A percentile compares a stretch with the other conserved stretches of the same genome.
Conservation (phyloP, 2,888 invertebrate genomes). For the Sinodicranocentrus sp. region DNA sequence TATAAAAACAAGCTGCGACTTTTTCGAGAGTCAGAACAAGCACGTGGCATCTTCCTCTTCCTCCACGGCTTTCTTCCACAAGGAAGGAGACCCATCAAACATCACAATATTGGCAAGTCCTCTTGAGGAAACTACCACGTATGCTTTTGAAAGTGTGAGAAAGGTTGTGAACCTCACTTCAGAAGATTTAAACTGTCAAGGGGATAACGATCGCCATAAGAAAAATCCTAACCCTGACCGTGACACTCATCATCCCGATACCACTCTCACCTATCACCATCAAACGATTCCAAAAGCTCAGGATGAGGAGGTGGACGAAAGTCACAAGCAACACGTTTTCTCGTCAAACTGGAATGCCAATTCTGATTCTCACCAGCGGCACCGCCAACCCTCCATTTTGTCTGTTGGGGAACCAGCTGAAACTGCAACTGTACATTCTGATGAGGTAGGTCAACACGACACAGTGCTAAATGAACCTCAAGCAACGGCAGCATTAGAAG, state of each 20-base stretch:
- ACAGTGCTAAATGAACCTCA: conserved; percentile 45
- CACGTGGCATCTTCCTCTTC: conserved; percentile 27
- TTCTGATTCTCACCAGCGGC: conserved; percentile 27
- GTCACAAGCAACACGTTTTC: background rate
- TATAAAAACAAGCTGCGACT: conserved; percentile 62
- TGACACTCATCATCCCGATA: conserved; percentile 15
- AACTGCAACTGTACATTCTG: background rate
- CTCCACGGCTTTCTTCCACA: background rate
- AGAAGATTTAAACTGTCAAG: conserved; percentile 69
- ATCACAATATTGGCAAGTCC: conserved; percentile 62
- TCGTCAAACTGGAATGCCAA: conserved; percentile 26
- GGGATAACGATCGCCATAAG: background rate
- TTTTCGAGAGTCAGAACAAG: conserved; percentile 40
- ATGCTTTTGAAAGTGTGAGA: conserved; percentile 68
- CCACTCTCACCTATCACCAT: too few species aligned
- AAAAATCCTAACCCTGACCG: background rate
- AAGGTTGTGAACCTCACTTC: conserved; percentile 66
- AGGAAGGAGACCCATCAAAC: conserved; percentile 28
- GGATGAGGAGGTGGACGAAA: conserved; percentile 7
- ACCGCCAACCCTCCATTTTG: conserved; percentile 3
- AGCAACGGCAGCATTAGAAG: conserved; percentile 57
- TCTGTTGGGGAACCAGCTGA: background rate
- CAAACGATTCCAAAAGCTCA: background rate
- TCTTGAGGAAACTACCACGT: conserved; percentile 72
- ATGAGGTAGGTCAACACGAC: conserved; percentile 1